A percentile compares a stretch with the other conserved stretches of the same genome.
Conservation (phyloP, 2,888 invertebrate species). For the Tanypteryx hageni region DNA sequence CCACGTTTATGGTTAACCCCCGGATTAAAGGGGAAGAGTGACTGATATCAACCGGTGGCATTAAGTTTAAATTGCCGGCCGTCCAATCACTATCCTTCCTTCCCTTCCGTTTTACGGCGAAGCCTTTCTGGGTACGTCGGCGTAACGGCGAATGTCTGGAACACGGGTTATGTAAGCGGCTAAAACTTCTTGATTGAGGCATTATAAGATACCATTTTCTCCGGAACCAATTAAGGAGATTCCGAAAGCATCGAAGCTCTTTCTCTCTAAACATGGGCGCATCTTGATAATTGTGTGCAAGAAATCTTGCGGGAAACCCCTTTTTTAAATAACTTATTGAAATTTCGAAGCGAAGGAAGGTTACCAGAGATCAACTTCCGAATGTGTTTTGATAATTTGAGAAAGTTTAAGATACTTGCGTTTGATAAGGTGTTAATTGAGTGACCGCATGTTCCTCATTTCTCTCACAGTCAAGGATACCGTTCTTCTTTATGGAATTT, state of each 20-base stretch:
- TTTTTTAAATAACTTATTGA: too few species aligned
- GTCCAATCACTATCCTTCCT: not conserved
- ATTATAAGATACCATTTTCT: not conserved
- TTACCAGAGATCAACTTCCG: too few species aligned
- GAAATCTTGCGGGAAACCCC: too few species aligned
- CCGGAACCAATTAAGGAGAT: not conserved
- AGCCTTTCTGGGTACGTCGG: not conserved
- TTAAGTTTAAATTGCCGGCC: not conserved
- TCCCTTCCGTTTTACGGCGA: not conserved
- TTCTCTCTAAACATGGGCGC: too few species aligned
- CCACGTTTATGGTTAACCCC: constrained; percentile 31
- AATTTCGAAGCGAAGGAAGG: too few species aligned
- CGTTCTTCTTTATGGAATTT: too few species aligned
- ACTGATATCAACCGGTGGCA: constrained; percentile 20
- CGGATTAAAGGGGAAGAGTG: not conserved
- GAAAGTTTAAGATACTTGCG: too few species aligned
- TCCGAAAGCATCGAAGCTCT: not conserved
- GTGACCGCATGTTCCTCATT: too few species aligned
- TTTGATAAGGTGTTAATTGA: too few species aligned
- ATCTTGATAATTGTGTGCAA: too few species aligned
- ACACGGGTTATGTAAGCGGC: not conserved
- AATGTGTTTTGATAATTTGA: too few species aligned
- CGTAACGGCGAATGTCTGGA: not conserved
- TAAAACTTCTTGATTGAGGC: not conserved
- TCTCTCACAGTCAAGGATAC: too few species aligned